These are phyloP conservation scores for Venustoraphidia nigricollis DNA, from an alignment of 2,888 invertebrate genomes.

Conservation along the genomic window DNA sequence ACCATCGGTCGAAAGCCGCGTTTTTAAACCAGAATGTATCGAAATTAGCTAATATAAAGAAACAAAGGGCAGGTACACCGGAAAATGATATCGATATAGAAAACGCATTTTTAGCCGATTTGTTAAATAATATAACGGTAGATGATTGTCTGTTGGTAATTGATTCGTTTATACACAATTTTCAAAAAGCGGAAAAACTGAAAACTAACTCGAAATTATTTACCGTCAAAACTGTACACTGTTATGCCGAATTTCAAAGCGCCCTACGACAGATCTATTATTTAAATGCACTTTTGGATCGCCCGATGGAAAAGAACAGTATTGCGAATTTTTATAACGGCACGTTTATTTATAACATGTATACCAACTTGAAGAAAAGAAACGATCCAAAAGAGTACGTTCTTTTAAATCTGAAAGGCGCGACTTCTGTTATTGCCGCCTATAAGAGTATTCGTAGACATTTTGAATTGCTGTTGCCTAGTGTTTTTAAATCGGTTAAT, in stretches of 20 bases:
- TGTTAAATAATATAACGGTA: constrained; percentile 33
- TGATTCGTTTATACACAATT: constrained; percentile 39
- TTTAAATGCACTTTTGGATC: constrained; percentile 47
- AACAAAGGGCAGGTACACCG: constrained; percentile 9
- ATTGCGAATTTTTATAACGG: constrained; percentile 56
- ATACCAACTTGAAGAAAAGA: constrained; percentile 41
- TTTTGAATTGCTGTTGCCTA: too few species aligned
- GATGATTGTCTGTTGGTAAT: constrained; percentile 42
- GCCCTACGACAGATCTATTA: constrained; percentile 39
- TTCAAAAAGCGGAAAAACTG: constrained; percentile 39
- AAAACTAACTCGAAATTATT: constrained; percentile 36
- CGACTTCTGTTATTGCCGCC: too few species aligned
- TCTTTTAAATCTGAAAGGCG: too few species aligned
- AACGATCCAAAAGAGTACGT: constrained; percentile 32
- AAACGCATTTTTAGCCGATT: constrained; percentile 22
- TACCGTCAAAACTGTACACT: constrained; percentile 39
- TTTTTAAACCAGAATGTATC: constrained; percentile 32
- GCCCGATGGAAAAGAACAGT: constrained; percentile 37
- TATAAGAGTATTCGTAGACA: too few species aligned
- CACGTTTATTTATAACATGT: constrained; percentile 60
- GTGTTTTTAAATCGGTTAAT: too few species aligned
- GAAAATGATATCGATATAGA: constrained; percentile 15
- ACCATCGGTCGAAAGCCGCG: constrained; percentile 29
- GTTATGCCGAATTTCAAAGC: constrained; percentile 50
- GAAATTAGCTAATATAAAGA: constrained; percentile 23